Percentiles rank a stretch among this genome's conserved stretches.
Conservation (phyloP, 2,888 invertebrate genomes). For the Phymatocera aterrima region DNA sequence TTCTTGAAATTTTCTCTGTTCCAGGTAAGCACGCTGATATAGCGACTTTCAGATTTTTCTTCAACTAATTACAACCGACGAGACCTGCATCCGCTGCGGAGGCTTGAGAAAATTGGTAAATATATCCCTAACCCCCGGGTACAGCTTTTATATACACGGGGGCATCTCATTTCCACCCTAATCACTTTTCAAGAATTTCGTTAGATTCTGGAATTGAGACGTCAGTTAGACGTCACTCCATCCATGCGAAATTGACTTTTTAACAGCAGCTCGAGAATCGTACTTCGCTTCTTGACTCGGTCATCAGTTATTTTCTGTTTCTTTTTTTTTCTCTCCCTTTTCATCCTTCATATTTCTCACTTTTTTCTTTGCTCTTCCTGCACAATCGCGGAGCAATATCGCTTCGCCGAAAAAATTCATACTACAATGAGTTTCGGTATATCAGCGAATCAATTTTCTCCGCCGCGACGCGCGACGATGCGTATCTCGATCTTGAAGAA, state of each 20-base stretch:
- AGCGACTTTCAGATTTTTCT: too few species aligned
- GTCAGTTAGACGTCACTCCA: neutral
- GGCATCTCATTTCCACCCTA: neutral
- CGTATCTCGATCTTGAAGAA: too few species aligned
- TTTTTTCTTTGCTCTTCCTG: neutral
- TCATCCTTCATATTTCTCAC: neutral
- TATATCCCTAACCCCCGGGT: neutral
- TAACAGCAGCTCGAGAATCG: neutral
- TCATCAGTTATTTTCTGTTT: too few species aligned
- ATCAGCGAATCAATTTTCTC: too few species aligned
- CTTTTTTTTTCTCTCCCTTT: neutral
- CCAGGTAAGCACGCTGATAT: too few species aligned
- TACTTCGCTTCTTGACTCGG: too few species aligned
- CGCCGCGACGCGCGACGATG: too few species aligned
- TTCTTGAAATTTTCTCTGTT: neutral
- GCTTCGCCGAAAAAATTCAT: too few species aligned
- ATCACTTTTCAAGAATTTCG: neutral
- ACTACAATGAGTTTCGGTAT: too few species aligned
- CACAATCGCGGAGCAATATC: neutral
- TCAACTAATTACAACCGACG: too few species aligned
- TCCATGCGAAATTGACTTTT: neutral
- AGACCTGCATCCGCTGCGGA: too few species aligned
- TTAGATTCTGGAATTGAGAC: neutral
- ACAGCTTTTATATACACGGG: neutral
- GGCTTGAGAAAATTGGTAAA: constrained; percentile 26